Evolutionary conservation across 2,113 vertebrate genomes (phyloP).

Genomic region (Sigmodon hispidus): DNA sequence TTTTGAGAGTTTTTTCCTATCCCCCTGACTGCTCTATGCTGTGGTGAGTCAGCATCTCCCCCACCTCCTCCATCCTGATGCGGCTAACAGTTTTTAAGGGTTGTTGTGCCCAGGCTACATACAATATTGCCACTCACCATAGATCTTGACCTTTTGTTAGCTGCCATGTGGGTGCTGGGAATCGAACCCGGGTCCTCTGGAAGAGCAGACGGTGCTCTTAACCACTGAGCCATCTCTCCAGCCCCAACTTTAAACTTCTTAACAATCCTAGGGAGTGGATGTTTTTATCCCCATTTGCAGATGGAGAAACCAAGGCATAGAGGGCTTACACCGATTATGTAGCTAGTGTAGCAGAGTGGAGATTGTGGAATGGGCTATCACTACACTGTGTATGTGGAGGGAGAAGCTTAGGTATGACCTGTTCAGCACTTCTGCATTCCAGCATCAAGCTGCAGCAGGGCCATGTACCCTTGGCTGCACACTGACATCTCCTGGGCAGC

Average conservation of each 20-base stretch:
- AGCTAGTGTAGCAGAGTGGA: not conserved
- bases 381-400: not conserved
- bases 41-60: no score
- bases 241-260: slow-evolving; percentile 2
- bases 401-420: not conserved
- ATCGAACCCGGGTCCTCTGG: no score
- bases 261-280: not conserved
- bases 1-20: no score
- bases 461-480: not conserved
- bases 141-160: not conserved
- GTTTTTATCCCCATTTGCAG: not conserved
- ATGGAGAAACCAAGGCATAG: not conserved
- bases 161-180: no score
- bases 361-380: not conserved
- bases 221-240: no score
- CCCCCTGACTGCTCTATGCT: not conserved
- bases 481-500: not conserved
- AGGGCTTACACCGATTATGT: not conserved
- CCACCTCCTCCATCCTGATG: not conserved
- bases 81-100: not conserved
- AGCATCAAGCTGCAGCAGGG: not conserved
- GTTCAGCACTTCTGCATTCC: not conserved
- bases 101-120: not conserved
- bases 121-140: not conserved
- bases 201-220: no score